Conservation (phyloP, 2,797 vertebrate genomes). For the Lacerta viridis region DNA sequence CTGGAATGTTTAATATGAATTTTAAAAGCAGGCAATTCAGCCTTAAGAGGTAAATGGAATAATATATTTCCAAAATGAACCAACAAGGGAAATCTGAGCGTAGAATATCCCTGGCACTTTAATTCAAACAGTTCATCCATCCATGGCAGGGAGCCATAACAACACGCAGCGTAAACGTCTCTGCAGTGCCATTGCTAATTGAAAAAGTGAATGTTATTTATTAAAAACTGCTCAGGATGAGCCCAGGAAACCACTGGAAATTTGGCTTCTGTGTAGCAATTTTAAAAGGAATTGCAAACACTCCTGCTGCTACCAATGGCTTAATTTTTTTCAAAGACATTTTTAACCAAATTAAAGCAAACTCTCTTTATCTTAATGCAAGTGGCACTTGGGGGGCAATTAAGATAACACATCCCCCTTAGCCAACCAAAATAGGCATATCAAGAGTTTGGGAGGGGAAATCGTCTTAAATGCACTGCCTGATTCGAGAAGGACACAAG, state of each 20-base stretch:
- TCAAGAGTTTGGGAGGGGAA: neutral
- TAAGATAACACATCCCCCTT: neutral
- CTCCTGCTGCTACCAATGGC: neutral
- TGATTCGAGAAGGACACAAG: neutral
- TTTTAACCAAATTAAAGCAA: slow-evolving; percentile 17
- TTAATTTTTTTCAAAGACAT: neutral
- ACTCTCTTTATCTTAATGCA: neutral
- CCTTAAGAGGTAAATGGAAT: slow-evolving; percentile 46
- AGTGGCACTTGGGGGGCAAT: slow-evolving; percentile 15
- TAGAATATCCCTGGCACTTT: slow-evolving; percentile 7
- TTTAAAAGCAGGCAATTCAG: slow-evolving; percentile 47
- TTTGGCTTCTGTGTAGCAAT: neutral
- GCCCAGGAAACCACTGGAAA: slow-evolving; percentile 28
- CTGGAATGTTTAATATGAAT: slow-evolving; percentile 56
- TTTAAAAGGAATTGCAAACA: neutral
- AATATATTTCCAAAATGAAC: slow-evolving; percentile 48
- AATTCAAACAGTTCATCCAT: neutral
- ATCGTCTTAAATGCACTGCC: neutral
- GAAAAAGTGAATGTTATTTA: slow-evolving; percentile 15
- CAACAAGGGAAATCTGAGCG: slow-evolving; percentile 44
- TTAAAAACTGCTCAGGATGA: slow-evolving; percentile 25
- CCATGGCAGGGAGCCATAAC: neutral
- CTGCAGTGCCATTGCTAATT: neutral
- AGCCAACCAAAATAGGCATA: neutral
- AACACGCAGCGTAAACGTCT: neutral